These are phyloP conservation scores for Globia sparganii DNA, from an alignment of 2,888 invertebrate species.

Conservation along the genomic window DNA sequence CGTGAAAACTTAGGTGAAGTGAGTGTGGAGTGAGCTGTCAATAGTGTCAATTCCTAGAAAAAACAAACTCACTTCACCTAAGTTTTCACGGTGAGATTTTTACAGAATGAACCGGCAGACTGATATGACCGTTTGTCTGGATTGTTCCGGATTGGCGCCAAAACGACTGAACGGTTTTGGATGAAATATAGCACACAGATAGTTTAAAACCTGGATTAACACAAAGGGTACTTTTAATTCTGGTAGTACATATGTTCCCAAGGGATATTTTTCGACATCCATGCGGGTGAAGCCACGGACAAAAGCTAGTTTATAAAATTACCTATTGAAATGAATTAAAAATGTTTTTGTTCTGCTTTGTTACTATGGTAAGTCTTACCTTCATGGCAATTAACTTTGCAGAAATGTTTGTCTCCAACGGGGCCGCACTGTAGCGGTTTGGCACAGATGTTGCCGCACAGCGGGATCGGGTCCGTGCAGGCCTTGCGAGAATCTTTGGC, in stretches of 20 bases:
- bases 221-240: background rate
- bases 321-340: no score
- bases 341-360: background rate
- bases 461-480: conserved; percentile 95
- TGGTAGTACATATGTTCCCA: background rate
- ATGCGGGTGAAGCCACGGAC: no score
- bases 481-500: conserved; percentile 89
- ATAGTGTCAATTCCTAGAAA: no score
- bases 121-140: no score
- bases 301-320: no score
- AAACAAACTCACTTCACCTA: no score
- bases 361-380: conserved; percentile 74
- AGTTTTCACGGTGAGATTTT: no score
- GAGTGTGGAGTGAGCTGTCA: no score
- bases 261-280: background rate
- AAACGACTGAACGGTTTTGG: background rate
- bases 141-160: background rate
- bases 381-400: conserved; percentile 92
- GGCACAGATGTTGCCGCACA: conserved; percentile 93
- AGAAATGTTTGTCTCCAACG: conserved; percentile 92
- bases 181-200: background rate
- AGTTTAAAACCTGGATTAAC: background rate
- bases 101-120: no score
- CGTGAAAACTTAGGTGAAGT: no score
- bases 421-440: conserved; percentile 93